phyloP scores from a whole-genome alignment of 2,113 vertebrate species.

The Cariama cristata region DNA sequence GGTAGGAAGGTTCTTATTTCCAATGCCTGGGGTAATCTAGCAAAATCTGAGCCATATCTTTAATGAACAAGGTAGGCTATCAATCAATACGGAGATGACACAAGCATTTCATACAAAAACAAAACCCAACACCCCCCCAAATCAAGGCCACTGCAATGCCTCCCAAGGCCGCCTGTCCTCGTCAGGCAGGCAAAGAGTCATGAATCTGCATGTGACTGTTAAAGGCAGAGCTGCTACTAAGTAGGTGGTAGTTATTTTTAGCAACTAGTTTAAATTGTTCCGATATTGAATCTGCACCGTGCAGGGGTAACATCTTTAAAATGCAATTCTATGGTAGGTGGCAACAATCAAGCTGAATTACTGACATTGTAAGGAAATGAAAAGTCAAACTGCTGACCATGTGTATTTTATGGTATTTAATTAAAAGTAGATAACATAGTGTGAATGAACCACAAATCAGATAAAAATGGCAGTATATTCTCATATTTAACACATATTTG shows the following conservation, averaged over 20 bases:
- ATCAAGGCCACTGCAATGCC: conserved; percentile 6
- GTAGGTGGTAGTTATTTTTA: conserved; percentile 57
- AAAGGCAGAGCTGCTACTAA: conserved; percentile 22
- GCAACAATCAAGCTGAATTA: conserved; percentile 77
- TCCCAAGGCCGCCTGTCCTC: conserved; percentile 39
- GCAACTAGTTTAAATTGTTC: conserved; percentile 47
- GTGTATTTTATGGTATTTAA: conserved; percentile 97
- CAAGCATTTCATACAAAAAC: conserved; percentile 45
- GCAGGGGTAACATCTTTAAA: conserved; percentile 66
- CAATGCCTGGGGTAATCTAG: conserved; percentile 69
- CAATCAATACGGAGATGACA: conserved; percentile 69
- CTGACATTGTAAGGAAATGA: conserved; percentile 86
- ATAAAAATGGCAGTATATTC: conserved; percentile 97
- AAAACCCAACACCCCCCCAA: not conserved
- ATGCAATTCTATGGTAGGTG: conserved; percentile 72
- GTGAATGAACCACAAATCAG: conserved; percentile 96
- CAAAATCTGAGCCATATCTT: conserved; percentile 54
- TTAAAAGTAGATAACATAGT: conserved; percentile 98
- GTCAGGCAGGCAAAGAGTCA: conserved; percentile 10
- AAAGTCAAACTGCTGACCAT: conserved; percentile 97
- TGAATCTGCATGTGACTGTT: conserved; percentile 21
- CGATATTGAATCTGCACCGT: conserved; percentile 52
- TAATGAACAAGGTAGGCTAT: conserved; percentile 76
- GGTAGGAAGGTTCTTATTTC: conserved; percentile 68
- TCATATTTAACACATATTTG: conserved; percentile 99